Conservation (phyloP, 2,797 vertebrate genomes). For the Podargus strigoides region DNA sequence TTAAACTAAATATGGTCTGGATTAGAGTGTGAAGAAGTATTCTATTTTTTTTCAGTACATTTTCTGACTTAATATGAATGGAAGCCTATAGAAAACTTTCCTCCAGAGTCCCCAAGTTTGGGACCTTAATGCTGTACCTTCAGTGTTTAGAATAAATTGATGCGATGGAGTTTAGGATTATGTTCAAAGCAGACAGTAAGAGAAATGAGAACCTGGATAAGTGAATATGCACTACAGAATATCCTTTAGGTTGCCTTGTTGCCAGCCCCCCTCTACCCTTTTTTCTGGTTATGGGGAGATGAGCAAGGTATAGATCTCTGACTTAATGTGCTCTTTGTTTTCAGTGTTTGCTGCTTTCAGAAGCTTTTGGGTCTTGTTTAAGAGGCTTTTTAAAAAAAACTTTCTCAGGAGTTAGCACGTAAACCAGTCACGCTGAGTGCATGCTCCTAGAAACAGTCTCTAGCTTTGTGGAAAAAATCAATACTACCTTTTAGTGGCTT, state of each 20-base stretch:
- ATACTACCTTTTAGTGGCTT: conserved; percentile 35
- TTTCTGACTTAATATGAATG: conserved; percentile 4
- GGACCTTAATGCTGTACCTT: not conserved
- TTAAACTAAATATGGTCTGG: conserved; percentile 53
- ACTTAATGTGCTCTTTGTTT: not conserved
- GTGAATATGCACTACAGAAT: not conserved
- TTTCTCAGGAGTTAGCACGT: not conserved
- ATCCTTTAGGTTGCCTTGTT: not conserved
- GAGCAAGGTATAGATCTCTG: not conserved
- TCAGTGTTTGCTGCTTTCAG: not conserved
- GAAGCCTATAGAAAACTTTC: not conserved
- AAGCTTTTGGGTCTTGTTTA: not conserved
- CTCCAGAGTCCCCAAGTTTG: not conserved
- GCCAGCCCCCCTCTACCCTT: not conserved
- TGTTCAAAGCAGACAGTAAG: not conserved
- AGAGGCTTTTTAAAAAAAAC: not conserved
- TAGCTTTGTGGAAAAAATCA: conserved; percentile 24
- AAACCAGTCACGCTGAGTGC: not conserved
- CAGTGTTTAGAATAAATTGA: not conserved
- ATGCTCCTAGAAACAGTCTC: conserved; percentile 23
- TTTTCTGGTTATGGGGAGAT: not conserved
- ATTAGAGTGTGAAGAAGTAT: conserved; percentile 15
- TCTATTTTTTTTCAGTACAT: conserved; percentile 18
- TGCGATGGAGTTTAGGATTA: not conserved
- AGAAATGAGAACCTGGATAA: not conserved